These are phyloP conservation scores for Ctenicera cuprea DNA, from an alignment of 2,888 invertebrate species.

Conservation along the genomic window DNA sequence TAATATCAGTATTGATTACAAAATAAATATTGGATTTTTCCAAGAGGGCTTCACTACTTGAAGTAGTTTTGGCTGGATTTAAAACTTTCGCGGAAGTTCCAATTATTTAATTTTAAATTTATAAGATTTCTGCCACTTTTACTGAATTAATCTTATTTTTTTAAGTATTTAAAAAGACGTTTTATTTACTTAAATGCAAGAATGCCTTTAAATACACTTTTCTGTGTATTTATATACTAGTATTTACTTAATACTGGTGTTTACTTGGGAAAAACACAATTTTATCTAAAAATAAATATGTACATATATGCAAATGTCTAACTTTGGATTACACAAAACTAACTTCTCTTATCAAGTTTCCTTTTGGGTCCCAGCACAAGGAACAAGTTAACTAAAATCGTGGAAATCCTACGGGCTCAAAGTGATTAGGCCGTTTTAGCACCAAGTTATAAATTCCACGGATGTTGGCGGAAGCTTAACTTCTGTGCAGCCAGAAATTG, in stretches of 20 bases:
- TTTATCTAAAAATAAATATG: slow-evolving; percentile 15
- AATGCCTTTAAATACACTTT: not conserved
- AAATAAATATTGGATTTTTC: slow-evolving; percentile 9
- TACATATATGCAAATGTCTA: not conserved
- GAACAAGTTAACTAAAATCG: not conserved
- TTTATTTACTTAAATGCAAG: too few species aligned
- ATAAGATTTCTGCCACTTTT: too few species aligned
- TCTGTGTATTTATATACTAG: not conserved
- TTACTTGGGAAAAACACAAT: slow-evolving; percentile 1
- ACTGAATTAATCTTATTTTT: too few species aligned
- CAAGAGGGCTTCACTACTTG: not conserved
- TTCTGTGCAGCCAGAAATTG: slow-evolving; percentile 22
- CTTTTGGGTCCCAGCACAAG: not conserved
- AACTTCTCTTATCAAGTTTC: not conserved
- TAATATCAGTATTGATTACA: slow-evolving; percentile 13
- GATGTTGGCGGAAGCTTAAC: slow-evolving; percentile 26
- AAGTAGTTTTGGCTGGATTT: not conserved
- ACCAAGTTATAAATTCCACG: slow-evolving; percentile 5
- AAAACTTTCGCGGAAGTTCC: not conserved
- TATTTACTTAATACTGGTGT: not conserved
- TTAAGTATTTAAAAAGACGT: too few species aligned
- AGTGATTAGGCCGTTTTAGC: not conserved
- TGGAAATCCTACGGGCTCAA: slow-evolving; percentile 1
- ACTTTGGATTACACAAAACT: not conserved
- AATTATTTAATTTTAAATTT: not conserved